A percentile compares a stretch with the other conserved stretches of the same genome.
These are phyloP conservation scores for Tridacna crocea DNA, from an alignment of 2,888 invertebrate genomes.

Conservation along the genomic window DNA sequence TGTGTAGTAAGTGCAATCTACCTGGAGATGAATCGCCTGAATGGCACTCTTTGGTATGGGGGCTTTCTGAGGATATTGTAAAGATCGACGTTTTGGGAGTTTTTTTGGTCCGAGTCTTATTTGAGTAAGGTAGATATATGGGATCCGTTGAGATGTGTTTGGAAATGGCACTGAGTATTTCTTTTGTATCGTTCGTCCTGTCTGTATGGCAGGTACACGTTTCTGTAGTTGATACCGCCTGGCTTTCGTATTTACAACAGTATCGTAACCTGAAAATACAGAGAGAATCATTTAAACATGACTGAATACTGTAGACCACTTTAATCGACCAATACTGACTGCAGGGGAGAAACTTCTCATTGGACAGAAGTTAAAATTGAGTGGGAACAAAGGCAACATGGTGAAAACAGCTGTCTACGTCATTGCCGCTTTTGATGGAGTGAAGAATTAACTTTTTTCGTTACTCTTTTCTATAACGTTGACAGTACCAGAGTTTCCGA, in stretches of 20 bases:
- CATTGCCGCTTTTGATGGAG: too few species aligned
- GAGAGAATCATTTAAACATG: not conserved
- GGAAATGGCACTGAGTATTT: conserved; percentile 6
- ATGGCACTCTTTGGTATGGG: not conserved
- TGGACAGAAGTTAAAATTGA: too few species aligned
- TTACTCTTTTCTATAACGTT: too few species aligned
- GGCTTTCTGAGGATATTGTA: conserved; percentile 10
- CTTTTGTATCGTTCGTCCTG: not conserved
- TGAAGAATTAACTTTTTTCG: too few species aligned
- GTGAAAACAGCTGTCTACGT: too few species aligned
- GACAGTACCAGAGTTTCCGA: too few species aligned
- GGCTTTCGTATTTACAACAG: conserved; percentile 20
- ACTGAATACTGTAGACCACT: not conserved
- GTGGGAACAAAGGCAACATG: too few species aligned
- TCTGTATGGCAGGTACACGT: conserved; percentile 1
- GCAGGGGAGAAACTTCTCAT: not conserved
- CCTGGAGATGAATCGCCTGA: not conserved
- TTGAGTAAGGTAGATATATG: conserved; percentile 12
- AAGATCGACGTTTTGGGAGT: conserved; percentile 8
- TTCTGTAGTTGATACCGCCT: not conserved
- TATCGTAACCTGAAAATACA: conserved; percentile 9
- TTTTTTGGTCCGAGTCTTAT: conserved; percentile 7
- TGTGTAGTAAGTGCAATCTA: not conserved
- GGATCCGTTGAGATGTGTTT: conserved; percentile 7
- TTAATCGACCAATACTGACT: not conserved